Base-by-base conservation (phyloP, 2,797 vertebrate species). In the Mionectes olivaceus region DNA sequence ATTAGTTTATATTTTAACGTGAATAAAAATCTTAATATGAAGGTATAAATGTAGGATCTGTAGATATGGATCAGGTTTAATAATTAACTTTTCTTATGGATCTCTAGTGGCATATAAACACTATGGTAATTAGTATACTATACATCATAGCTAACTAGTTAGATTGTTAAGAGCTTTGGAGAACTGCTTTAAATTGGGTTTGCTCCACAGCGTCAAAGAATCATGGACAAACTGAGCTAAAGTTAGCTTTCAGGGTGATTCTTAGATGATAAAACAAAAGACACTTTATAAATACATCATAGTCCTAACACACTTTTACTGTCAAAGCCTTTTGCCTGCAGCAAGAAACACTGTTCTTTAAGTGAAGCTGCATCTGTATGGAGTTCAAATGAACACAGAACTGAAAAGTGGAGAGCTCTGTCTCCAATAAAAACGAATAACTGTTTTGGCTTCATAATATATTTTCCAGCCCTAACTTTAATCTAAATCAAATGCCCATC, bases 401-500 rank as follows among this genome's bases (percentile, higher is more conserved):
- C 89, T 84, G 76, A 94, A 91, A 93, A 93, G 83, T 11, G 81
- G 60, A 85, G 73, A 67, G 59, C 41, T 93, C 91, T 95, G 95
- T 89, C 63, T 95, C 68, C 86, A 94, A 77, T 95, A 92, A 95
- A 90, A 94, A 80, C 8, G 21, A 94, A 82, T 47, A 52, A 50
- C 77, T 95, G 64, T 68, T 96, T 87, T 91, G 88, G 93, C 80
- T 95, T 86, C 69, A 53, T 89, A 95, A 91, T 84, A 80, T 13
- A 25, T 91, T 96, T 96, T 90, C 95, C 93, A 97, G 75, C 46
- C 43, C 49, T 77, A 70, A 64, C 77, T 92, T 94, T 94, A 96
- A 96, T 94, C 90, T 95, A 94, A 95, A 96, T 95, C 95, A 96
- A 96, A 97, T 95, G 91, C 78, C 71, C 53, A 64, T 94, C 87